Conservation (phyloP, 1,140 invertebrate species). For the Lepidostoma basale region DNA sequence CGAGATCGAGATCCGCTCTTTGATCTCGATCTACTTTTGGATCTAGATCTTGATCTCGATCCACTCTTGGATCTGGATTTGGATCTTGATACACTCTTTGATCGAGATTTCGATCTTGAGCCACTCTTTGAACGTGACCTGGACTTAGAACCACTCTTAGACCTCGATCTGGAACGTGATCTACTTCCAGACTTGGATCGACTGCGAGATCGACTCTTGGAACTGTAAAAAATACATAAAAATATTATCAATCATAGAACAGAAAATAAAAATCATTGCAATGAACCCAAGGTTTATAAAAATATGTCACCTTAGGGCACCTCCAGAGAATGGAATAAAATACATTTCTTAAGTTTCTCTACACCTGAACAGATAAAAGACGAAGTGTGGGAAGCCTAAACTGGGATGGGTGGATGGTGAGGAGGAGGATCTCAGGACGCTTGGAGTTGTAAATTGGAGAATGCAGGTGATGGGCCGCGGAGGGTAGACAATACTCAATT, state of each 20-base stretch:
- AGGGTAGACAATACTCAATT: not conserved
- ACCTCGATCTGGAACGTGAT: conserved; percentile 47
- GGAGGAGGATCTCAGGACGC: no score
- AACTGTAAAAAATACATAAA: conserved; percentile 25
- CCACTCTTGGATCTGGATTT: conserved; percentile 58
- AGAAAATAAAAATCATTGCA: no score
- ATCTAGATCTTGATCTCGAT: conserved; percentile 51
- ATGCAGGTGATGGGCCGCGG: no score
- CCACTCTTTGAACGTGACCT: conserved; percentile 53
- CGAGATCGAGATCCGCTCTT: conserved; percentile 48
- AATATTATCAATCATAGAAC: no score
- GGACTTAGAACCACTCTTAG: conserved; percentile 47
- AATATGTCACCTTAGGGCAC: no score
- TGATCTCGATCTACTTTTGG: conserved; percentile 49
- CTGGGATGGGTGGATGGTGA: no score
- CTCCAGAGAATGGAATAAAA: no score
- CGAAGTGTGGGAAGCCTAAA: no score
- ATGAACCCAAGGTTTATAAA: no score
- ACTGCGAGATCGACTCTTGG: conserved; percentile 47
- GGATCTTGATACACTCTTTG: conserved; percentile 50
- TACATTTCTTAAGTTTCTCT: no score
- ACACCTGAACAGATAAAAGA: no score
- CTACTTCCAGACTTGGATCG: conserved; percentile 53
- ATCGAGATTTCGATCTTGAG: conserved; percentile 50
- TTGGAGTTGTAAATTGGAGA: no score